Conservation (phyloP, 2,888 invertebrate genomes). For the Hydrotaea diabolus region DNA sequence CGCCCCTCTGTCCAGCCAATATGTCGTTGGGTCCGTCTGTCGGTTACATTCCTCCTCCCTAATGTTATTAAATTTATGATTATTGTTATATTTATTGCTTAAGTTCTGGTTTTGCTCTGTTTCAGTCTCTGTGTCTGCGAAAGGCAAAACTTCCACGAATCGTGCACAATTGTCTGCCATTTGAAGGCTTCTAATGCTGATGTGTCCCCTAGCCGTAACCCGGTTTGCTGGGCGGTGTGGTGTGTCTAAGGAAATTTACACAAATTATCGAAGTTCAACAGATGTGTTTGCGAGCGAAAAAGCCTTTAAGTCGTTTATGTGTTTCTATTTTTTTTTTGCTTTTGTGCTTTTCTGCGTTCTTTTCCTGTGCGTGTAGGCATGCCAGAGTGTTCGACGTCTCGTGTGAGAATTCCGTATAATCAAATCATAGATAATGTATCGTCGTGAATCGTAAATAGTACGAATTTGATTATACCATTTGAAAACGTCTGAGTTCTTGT, state of each 20-base stretch:
- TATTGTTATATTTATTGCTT: conserved; percentile 20
- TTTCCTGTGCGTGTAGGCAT: conserved; percentile 1
- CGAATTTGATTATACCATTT: conserved; percentile 4
- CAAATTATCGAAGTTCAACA: conserved; percentile 55
- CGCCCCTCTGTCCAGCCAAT: background rate
- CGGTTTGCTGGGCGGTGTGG: background rate
- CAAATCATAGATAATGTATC: conserved; percentile 36
- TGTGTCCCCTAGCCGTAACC: background rate
- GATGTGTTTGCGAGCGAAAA: conserved; percentile 43
- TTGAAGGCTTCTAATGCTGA: conserved; percentile 28
- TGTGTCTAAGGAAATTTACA: conserved; percentile 5
- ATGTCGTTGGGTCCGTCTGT: background rate
- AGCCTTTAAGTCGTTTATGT: conserved; percentile 35
- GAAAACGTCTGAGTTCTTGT: background rate
- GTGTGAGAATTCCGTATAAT: conserved; percentile 13
- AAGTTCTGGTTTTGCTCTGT: background rate
- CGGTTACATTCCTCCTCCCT: background rate
- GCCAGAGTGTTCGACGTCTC: background rate
- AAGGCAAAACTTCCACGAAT: background rate
- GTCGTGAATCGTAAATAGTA: background rate
- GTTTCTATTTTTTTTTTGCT: background rate
- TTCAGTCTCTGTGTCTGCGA: background rate
- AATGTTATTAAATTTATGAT: conserved; percentile 17
- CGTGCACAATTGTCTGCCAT: conserved; percentile 17
- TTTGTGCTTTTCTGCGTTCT: background rate